phyloP scores from a whole-genome alignment of 2,113 vertebrate species.

The Helogale parvula region DNA sequence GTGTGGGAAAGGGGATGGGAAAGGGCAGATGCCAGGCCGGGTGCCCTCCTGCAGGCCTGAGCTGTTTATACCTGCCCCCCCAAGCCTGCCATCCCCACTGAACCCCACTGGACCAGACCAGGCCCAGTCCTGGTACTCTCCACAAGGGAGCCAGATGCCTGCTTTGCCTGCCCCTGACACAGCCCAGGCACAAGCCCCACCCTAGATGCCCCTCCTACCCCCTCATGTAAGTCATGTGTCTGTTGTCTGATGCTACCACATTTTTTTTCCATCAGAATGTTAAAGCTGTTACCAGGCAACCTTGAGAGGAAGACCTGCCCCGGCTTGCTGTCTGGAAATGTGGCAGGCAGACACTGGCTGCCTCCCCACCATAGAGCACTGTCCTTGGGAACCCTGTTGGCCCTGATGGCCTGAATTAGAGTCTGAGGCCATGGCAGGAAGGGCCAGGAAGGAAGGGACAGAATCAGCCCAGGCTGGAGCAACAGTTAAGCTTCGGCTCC shows the following conservation, averaged over 20 bases:
- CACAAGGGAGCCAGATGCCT: background rate
- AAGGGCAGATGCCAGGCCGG: conserved; percentile 23
- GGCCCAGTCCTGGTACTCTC: background rate
- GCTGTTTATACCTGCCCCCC: background rate
- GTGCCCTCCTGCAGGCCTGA: background rate
- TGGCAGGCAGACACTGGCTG: conserved; percentile 5
- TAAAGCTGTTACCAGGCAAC: conserved; percentile 79
- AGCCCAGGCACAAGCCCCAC: background rate
- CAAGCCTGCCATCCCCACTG: background rate
- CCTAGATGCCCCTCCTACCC: background rate
- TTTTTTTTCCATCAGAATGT: conserved; percentile 64
- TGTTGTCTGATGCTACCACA: conserved; percentile 46
- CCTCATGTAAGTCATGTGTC: background rate
- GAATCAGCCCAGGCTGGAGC: background rate
- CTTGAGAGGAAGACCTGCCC: conserved; percentile 66
- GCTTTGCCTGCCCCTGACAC: background rate
- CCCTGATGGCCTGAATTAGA: background rate
- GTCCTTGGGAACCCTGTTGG: background rate
- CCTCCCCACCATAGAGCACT: background rate
- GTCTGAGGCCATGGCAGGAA: background rate
- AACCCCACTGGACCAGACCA: background rate
- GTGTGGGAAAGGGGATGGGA: conserved; percentile 50
- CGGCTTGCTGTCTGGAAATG: conserved; percentile 10
- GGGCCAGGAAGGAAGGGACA: background rate
- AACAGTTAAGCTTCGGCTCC: background rate